Evolutionary conservation across 2,888 invertebrate genomes (phyloP).

Genomic region (Perizoma flavofasciatum): DNA sequence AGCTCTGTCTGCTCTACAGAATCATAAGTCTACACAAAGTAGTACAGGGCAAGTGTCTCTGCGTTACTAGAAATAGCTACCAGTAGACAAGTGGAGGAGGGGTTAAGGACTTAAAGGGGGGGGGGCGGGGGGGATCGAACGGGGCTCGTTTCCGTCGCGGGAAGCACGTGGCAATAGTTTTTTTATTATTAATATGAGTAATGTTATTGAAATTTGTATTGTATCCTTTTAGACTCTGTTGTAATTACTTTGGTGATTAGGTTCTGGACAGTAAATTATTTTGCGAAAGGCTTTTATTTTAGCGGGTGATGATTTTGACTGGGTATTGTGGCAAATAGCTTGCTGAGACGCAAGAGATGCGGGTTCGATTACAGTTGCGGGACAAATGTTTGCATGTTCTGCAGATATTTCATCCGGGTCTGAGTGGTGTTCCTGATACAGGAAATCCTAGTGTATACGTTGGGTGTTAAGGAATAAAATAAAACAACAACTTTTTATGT

Average conservation of each 20-base stretch:
- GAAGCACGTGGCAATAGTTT: constrained; percentile 65
- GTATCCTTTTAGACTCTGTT: constrained; percentile 18
- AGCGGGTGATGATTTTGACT: too few species aligned
- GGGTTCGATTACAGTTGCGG: too few species aligned
- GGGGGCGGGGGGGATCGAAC: constrained; percentile 34
- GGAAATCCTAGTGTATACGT: too few species aligned
- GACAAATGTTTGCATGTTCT: too few species aligned
- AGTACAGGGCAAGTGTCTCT: constrained; percentile 75
- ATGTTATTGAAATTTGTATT: constrained; percentile 28
- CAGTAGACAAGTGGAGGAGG: constrained; percentile 50
- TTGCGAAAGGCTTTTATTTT: neutral
- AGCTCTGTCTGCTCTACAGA: constrained; percentile 31
- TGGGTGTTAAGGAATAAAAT: too few species aligned
- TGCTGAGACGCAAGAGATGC: too few species aligned
- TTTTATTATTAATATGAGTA: constrained; percentile 43
- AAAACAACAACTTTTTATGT: too few species aligned
- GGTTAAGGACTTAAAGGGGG: constrained; percentile 32
- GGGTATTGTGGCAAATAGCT: too few species aligned
- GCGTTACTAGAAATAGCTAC: constrained; percentile 67
- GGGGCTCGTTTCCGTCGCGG: constrained; percentile 60
- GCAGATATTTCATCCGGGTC: too few species aligned
- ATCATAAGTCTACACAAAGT: constrained; percentile 49
- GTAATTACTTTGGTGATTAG: neutral
- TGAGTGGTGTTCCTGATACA: too few species aligned
- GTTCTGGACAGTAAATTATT: neutral